Base-by-base conservation (phyloP, 2,797 vertebrate genomes). In the Enteromius fasciolatus region DNA sequence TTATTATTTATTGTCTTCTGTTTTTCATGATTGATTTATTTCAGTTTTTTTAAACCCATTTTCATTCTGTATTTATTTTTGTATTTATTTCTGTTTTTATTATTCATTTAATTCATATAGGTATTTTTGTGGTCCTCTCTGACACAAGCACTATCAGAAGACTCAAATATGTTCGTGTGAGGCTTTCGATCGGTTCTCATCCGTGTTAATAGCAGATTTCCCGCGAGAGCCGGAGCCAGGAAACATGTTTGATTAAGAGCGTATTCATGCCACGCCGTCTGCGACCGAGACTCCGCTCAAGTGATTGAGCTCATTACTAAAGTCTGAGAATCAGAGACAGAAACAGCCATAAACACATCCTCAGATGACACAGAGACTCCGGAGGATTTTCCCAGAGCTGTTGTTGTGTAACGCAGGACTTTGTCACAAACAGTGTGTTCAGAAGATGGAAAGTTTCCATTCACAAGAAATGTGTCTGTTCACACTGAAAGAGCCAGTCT, bases 181-280 rank as follows among this genome's bases (percentile, higher is more conserved):
- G 68, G 76, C 41, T 46, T 54, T 73, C 63, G 83, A 84, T 84
- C 75, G 78, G 78, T 79, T 82, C 81, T 79, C 82, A 81, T 81
- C 81, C 82, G 78, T 73, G 75, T 78, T 86, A 87, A 87, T 81
- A 82, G 83, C 84, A 88, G 85, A 89, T 88, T 87, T 86, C 87
- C 85, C 84, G 1, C 23, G 85, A 83, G 83, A 82, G 77, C 84
- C 70, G 81, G 83, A 77, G 87, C 82, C 85, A 78, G 83, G 86
- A 86, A 88, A 87, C 86, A 87, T 84, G 84, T 88, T 89, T 87
- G 87, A 89, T 88, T 88, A 89, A 86, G 86, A 87, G 83, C 74
- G 63, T 57, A 83, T 86, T 87, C 84, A 85, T 86, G 84, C 66
- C 63, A 67, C 59, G 15, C 84, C 70, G 77, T 57, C 77, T 66